Base-by-base conservation (phyloP, 1,140 invertebrate species). In the Caenorhabditis latens region DNA sequence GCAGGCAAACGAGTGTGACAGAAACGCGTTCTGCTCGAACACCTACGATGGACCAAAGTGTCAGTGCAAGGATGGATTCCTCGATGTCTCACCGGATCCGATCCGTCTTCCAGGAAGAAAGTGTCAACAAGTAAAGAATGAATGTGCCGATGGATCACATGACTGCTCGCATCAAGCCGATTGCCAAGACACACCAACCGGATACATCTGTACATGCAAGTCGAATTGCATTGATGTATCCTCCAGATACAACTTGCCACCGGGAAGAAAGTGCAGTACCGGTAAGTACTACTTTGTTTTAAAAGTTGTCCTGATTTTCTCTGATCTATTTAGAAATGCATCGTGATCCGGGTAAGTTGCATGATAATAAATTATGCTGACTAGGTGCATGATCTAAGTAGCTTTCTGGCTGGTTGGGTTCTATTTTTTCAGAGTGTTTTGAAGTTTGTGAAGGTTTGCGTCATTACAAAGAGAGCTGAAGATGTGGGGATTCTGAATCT, bases 171-270 rank as follows among this genome's bases (percentile, higher is more conserved):
- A 89, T 8, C 91, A 92, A 84, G 93, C 93, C 9, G 75, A 89
- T 11, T 94, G 93, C 88, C 86, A 91, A 42, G 93, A 94, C 87
- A 88, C 90, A 24, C 89, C 88, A 16, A 93, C 93, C 32, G 84
- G 89, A n/a, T 93, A 89, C 88, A 87, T 90, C 5, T 94, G 93
- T 88, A 67, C 89, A 19, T 94, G 93, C 86, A 90, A 91, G 9
- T 88, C 91, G 40, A 93, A 93, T 13, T 94, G 86, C 86, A 87
- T 89, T 48, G 93, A 93, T 58, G 90, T 90, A 42, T 93, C 92
- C 9, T 92, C 92, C 13, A 90, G 91, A 50, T 89, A 88, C 85
- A 90, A 87, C 32, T 71, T 92, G 32, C 58, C 86, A 75, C 91
- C 91, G 19, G 91, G 91, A 85, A 89, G 91, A 65, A 91, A 90